phyloP scores from a whole-genome alignment of 2,797 vertebrate genomes.

The Clarias platycephalus region DNA sequence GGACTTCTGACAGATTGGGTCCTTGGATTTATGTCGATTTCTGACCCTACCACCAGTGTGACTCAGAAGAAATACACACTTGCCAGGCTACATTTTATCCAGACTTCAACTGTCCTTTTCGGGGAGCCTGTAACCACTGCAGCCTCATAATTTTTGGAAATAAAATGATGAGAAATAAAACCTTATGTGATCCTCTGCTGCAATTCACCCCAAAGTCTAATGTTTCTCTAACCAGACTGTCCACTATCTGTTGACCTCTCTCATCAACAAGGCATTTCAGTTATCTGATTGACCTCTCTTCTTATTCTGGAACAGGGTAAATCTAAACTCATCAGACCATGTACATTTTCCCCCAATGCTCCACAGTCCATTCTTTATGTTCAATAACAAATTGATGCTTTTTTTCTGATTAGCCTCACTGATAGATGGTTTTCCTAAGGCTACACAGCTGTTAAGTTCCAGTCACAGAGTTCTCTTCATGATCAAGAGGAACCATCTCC shows the following conservation, averaged over 20 bases:
- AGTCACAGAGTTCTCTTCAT: too few species aligned
- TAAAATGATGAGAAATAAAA: neutral
- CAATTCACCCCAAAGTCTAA: neutral
- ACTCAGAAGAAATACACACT: neutral
- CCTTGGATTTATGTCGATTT: neutral
- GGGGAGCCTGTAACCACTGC: neutral
- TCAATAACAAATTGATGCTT: too few species aligned
- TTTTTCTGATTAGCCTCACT: too few species aligned
- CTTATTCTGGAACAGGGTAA: too few species aligned
- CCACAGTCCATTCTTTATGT: too few species aligned
- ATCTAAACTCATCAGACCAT: too few species aligned
- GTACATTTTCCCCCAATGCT: too few species aligned
- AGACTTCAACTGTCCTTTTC: neutral
- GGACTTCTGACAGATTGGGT: neutral
- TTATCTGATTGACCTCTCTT: too few species aligned
- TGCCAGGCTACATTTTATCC: neutral
- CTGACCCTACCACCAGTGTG: neutral
- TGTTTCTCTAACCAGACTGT: too few species aligned
- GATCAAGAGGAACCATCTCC: too few species aligned
- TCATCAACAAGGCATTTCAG: neutral
- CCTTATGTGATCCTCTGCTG: neutral
- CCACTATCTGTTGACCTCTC: neutral
- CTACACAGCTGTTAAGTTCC: too few species aligned
- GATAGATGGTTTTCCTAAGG: too few species aligned
- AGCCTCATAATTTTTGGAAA: neutral